A percentile compares a stretch with the other conserved stretches of the same genome.
Conservation (phyloP, 2,888 invertebrate genomes). For the Gisinianus flammeolus region DNA sequence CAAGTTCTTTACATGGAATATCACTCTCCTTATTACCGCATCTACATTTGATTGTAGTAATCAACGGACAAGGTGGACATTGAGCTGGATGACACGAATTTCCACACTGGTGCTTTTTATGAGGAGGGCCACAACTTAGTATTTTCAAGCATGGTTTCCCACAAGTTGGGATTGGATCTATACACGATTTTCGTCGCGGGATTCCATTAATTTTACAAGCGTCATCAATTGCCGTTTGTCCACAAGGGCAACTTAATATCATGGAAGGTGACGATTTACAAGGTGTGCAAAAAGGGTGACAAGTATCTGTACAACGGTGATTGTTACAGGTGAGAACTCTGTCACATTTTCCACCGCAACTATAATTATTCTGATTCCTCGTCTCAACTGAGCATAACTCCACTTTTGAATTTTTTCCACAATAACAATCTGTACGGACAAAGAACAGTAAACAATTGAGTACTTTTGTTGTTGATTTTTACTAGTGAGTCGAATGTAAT, state of each 20-base stretch:
- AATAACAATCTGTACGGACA: slow-evolving; percentile 70
- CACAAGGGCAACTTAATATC: slow-evolving; percentile 78
- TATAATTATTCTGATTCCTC: slow-evolving; percentile 64
- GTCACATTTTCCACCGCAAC: slow-evolving; percentile 68
- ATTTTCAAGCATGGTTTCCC: slow-evolving; percentile 70
- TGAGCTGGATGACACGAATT: slow-evolving; percentile 72
- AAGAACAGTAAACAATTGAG: slow-evolving; percentile 18
- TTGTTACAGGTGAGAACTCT: slow-evolving; percentile 63
- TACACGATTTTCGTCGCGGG: slow-evolving; percentile 69
- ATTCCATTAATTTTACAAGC: slow-evolving; percentile 61
- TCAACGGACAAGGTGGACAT: slow-evolving; percentile 79
- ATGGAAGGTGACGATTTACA: slow-evolving; percentile 70
- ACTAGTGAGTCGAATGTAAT: background rate
- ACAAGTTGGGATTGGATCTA: slow-evolving; percentile 83
- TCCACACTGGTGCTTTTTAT: slow-evolving; percentile 73
- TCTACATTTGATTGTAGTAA: slow-evolving; percentile 78
- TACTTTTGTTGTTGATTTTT: background rate
- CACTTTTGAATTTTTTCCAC: slow-evolving; percentile 70
- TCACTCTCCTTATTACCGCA: slow-evolving; percentile 86
- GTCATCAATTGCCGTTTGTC: slow-evolving; percentile 68
- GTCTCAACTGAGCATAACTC: slow-evolving; percentile 70
- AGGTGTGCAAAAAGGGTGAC: slow-evolving; percentile 72
- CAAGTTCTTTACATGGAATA: slow-evolving; percentile 76
- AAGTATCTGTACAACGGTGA: slow-evolving; percentile 72
- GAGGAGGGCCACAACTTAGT: slow-evolving; percentile 72